These are phyloP conservation scores for Hippocampus barbouri DNA, from an alignment of 2,113 vertebrate species.

Conservation along the genomic window DNA sequence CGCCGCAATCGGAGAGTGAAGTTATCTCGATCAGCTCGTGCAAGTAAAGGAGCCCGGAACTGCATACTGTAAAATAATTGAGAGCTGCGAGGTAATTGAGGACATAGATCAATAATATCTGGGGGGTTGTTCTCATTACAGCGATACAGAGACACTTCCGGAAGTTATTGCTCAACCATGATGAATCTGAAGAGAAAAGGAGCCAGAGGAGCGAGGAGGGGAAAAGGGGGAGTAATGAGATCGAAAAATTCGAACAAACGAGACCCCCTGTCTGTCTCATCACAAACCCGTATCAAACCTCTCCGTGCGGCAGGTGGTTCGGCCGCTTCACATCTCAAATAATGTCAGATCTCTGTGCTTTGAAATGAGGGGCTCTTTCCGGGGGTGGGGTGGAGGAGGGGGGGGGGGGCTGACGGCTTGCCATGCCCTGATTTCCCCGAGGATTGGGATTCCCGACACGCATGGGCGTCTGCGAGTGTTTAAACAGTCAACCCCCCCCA, in stretches of 20 bases:
- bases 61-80: constrained; percentile 60
- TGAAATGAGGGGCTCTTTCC: constrained; percentile 48
- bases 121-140: constrained; percentile 62
- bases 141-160: constrained; percentile 41
- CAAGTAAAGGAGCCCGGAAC: constrained; percentile 41
- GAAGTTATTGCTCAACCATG: constrained; percentile 60
- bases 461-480: constrained; percentile 64
- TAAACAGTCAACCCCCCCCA: constrained; percentile 53
- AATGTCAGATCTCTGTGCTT: constrained; percentile 64
- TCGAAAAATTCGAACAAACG: constrained; percentile 61
- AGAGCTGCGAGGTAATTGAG: constrained; percentile 64
- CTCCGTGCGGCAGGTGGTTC: constrained; percentile 61
- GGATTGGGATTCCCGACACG: constrained; percentile 66
- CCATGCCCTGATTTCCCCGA: constrained; percentile 67
- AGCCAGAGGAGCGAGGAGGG: constrained; percentile 17
- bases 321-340: constrained; percentile 54
- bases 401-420: constrained; percentile 44
- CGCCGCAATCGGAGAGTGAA: constrained; percentile 32
- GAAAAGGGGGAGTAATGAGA: constrained; percentile 40
- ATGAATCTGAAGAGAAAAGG: constrained; percentile 53
- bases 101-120: constrained; percentile 69
- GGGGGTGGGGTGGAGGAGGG: constrained; percentile 11
- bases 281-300: constrained; percentile 44
- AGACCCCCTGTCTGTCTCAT: constrained; percentile 52
- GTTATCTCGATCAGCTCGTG: constrained; percentile 49